These are phyloP conservation scores for Megaceryle alcyon DNA, from an alignment of 2,797 vertebrate genomes.

Conservation along the genomic window DNA sequence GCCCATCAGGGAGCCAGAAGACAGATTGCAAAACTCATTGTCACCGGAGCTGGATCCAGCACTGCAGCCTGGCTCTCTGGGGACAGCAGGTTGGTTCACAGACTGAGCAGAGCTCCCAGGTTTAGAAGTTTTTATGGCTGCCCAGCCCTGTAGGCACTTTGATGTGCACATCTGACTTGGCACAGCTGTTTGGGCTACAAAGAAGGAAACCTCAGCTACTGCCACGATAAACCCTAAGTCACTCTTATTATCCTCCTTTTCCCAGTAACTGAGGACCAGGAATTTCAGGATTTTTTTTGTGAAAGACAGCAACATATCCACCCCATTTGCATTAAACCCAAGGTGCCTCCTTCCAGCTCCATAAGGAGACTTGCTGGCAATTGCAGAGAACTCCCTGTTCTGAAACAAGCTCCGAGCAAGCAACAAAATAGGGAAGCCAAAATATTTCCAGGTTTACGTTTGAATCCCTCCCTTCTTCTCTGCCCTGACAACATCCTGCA, in stretches of 20 bases:
- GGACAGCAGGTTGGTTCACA: not conserved
- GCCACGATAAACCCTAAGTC: not conserved
- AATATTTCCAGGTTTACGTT: conserved; percentile 57
- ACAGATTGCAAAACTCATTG: not conserved
- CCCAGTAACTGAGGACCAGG: conserved; percentile 1
- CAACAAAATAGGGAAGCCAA: conserved; percentile 43
- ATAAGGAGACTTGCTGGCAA: not conserved
- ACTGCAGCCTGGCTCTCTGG: not conserved
- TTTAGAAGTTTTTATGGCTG: not conserved
- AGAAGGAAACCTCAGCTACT: conserved; percentile 33
- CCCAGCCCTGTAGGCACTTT: conserved; percentile 36
- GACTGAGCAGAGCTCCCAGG: not conserved
- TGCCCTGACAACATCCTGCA: not conserved
- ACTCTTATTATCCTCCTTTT: not conserved
- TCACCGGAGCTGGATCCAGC: not conserved
- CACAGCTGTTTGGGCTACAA: conserved; percentile 32
- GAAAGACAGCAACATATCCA: not conserved
- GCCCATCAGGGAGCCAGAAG: not conserved
- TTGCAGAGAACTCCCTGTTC: not conserved
- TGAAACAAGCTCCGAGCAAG: not conserved
- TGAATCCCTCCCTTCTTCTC: conserved; percentile 41
- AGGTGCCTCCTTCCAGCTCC: not conserved
- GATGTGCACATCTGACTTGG: not conserved
- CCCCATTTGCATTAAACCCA: not conserved
- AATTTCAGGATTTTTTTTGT: conserved; percentile 25